A percentile compares a stretch with the other conserved stretches of the same genome.
Conservation (phyloP, 1,140 invertebrate genomes). For the Drosophila novamexicana region DNA sequence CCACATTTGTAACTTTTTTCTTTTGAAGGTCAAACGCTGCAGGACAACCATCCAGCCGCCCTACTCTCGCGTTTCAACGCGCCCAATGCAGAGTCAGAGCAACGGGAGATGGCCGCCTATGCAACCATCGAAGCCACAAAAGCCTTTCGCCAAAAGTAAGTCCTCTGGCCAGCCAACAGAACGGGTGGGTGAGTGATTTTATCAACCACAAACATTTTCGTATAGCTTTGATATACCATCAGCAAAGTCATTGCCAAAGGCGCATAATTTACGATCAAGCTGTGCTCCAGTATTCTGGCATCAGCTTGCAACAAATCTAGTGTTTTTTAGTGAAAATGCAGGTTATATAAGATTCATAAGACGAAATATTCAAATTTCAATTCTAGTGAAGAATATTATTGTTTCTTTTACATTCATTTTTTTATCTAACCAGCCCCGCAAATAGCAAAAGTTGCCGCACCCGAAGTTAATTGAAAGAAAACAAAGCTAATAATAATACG, state of each 20-base stretch:
- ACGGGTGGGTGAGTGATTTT: constrained; percentile 4
- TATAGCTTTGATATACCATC: constrained; percentile 41
- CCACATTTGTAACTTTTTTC: constrained; percentile 15
- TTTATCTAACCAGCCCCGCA: too few species aligned
- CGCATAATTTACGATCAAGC: constrained; percentile 35
- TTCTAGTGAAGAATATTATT: too few species aligned
- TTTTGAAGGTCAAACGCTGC: constrained; percentile 70
- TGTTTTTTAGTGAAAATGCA: too few species aligned
- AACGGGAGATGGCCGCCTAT: constrained; percentile 79
- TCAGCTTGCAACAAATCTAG: too few species aligned
- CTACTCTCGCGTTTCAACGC: constrained; percentile 80
- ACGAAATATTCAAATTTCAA: too few species aligned
- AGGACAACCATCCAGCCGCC: constrained; percentile 81
- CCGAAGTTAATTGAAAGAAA: constrained; percentile 48
- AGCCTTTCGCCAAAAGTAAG: constrained; percentile 83
- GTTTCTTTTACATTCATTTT: too few species aligned
- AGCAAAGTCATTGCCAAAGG: constrained; percentile 58
- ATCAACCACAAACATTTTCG: constrained; percentile 46
- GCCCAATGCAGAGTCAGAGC: constrained; percentile 61
- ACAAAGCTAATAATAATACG: constrained; percentile 5
- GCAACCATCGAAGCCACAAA: constrained; percentile 79
- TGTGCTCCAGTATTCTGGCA: too few species aligned
- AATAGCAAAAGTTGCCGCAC: constrained; percentile 6
- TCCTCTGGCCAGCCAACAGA: constrained; percentile 2
- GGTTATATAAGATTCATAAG: too few species aligned